These are phyloP conservation scores for Acrobasis consociella DNA, from an alignment of 2,888 invertebrate species.

Conservation along the genomic window DNA sequence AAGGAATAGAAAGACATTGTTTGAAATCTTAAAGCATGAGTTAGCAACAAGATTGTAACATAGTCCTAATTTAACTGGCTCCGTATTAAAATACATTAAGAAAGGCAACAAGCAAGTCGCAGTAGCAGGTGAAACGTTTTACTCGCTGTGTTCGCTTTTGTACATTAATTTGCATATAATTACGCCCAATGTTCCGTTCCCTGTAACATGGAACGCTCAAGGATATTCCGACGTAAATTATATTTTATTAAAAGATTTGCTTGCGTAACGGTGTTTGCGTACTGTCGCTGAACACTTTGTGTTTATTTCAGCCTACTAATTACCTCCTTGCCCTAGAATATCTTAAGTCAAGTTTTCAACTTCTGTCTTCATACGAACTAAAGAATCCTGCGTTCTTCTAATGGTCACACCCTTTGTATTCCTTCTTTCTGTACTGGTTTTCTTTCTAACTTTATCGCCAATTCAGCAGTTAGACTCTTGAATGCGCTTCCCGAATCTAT, in stretches of 20 bases:
- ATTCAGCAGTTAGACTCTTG: no score
- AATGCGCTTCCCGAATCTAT: no score
- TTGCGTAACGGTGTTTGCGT: not conserved
- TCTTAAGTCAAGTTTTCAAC: no score
- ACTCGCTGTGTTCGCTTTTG: slow-evolving; percentile 14
- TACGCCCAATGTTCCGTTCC: slow-evolving; percentile 3
- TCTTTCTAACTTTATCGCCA: no score
- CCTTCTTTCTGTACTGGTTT: no score
- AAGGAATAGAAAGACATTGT: no score
- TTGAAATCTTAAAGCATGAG: no score
- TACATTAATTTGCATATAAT: slow-evolving; percentile 20
- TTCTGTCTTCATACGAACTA: no score
- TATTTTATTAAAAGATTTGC: slow-evolving; percentile 2
- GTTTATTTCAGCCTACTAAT: not conserved
- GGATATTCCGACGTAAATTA: not conserved
- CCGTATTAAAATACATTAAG: not conserved
- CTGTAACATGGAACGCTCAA: slow-evolving; percentile 2
- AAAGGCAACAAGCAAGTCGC: not conserved
- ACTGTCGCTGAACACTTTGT: not conserved
- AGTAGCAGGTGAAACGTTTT: slow-evolving; percentile 7
- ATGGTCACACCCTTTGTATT: no score
- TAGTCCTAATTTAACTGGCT: not conserved
- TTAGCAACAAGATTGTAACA: no score
- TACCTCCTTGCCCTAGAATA: no score
- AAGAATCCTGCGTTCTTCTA: no score